These are phyloP conservation scores for Ommatoiulus sabulosus DNA, from an alignment of 2,888 invertebrate species.

Conservation along the genomic window DNA sequence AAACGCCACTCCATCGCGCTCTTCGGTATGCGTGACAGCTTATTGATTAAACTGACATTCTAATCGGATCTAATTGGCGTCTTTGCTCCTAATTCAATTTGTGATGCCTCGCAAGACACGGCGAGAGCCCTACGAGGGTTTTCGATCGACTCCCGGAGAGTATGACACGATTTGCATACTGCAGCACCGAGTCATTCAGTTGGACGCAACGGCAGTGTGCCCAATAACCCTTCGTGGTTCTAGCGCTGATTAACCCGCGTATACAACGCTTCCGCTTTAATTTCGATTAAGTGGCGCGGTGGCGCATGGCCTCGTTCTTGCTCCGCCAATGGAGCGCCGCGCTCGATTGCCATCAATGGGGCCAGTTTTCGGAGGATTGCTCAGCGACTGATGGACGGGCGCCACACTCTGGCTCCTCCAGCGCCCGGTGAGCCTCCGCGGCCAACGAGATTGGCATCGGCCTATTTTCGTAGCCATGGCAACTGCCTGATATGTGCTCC, in stretches of 20 bases:
- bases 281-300: neutral
- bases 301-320: constrained; percentile 8
- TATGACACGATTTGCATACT: neutral
- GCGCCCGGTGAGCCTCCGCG: neutral
- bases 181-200: neutral
- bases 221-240: neutral
- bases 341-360: neutral
- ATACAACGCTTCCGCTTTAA: neutral
- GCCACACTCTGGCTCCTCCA: neutral
- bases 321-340: neutral
- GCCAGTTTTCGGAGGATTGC: too few species aligned
- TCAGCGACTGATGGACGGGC: neutral
- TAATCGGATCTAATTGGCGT: constrained; percentile 25
- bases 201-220: neutral
- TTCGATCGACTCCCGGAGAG: neutral
- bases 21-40: neutral
- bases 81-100: neutral
- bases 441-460: neutral
- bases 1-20: neutral
- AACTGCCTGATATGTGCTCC: neutral
- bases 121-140: neutral
- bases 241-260: neutral
- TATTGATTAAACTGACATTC: constrained; percentile 7
- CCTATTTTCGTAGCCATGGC: neutral
- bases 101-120: neutral